Evolutionary conservation across 2,113 vertebrate genomes (phyloP), one percentile per base, ranked within the genome.

Genomic region (Takifugu bimaculatus): DNA sequence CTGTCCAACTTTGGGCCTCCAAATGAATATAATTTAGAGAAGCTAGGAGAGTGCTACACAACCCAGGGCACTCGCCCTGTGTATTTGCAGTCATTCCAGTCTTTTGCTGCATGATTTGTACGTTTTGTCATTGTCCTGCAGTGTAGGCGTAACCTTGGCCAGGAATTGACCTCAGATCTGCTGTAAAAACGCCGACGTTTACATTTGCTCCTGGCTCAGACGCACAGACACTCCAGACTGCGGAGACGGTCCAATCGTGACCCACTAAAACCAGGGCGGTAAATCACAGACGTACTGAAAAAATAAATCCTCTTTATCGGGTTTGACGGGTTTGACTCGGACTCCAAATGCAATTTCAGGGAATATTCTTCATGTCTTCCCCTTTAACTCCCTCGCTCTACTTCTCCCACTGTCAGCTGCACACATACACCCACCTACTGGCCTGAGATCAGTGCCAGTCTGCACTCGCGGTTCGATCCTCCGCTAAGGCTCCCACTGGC

Each of bases 381-480:
- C 54, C 54, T 10, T 54, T 54, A 39, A 39, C 11, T 4, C 29
- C 50, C 48, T 20, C 65, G 35, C 59, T 70, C 48, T 15, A 0
- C 1, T 61, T 50, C 32, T 29, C 28, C 39, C 15, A 14, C 28
- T 6, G 15, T 27, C 26, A 43, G n/a, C 13, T 26, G 2, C 60
- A 54, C 50, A 60, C 39, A 50, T 26, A 27, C 15, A 26, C 27
- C 10, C 51, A 50, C 42, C 20, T 12, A 14, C 43, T 67, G 62
- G 54, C 58, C 45, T 27, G 60, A 69, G 73, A 63, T 81, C 69
- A 73, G 79, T 60, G 68, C 47, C 82, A 75, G 81, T 28, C 74
- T 84, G 84, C 48, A 57, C 74, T 72, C 81, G 48, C 79, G 60
- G 74, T 74, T 61, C 59, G 68, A 45, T 61, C 59, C 72, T 67